Percentiles rank a stretch among this genome's conserved stretches.
These are phyloP conservation scores for Pandemis heparana DNA, from an alignment of 2,888 invertebrate genomes.

Conservation along the genomic window DNA sequence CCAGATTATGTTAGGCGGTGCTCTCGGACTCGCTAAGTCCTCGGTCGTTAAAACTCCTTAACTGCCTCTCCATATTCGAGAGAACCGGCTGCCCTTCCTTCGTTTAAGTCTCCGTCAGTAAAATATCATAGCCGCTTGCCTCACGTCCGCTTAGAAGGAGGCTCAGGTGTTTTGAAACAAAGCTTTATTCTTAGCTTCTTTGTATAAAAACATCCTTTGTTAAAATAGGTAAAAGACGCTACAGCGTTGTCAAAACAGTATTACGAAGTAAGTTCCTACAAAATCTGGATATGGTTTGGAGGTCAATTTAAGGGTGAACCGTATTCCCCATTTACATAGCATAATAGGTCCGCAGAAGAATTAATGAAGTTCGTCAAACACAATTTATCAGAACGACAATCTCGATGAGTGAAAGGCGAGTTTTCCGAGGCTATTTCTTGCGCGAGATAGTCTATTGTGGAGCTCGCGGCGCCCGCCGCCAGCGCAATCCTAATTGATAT, in stretches of 20 bases:
- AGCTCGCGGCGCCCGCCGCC: conserved; percentile 61
- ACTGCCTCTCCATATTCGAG: conserved; percentile 64
- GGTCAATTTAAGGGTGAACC: conserved; percentile 24
- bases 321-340: conserved; percentile 49
- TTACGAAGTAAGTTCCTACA: conserved; percentile 1
- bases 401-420: conserved; percentile 59
- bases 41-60: conserved; percentile 69
- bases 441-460: conserved; percentile 65
- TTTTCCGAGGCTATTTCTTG: conserved; percentile 61
- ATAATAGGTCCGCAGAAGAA: conserved; percentile 52
- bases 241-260: background rate
- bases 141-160: conserved; percentile 50
- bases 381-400: conserved; percentile 64
- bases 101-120: conserved; percentile 61
- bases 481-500: conserved; percentile 74
- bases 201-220: background rate
- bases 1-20: conserved; percentile 54
- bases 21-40: conserved; percentile 59
- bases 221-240: background rate
- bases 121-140: conserved; percentile 55
- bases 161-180: conserved; percentile 42
- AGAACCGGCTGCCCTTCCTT: conserved; percentile 55
- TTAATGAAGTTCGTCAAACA: conserved; percentile 56
- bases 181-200: conserved; percentile 22
- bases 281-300: conserved; percentile 18